Evolutionary conservation across 2,797 vertebrate species (phyloP).

Genomic region (Sphenopsis melanotis): DNA sequence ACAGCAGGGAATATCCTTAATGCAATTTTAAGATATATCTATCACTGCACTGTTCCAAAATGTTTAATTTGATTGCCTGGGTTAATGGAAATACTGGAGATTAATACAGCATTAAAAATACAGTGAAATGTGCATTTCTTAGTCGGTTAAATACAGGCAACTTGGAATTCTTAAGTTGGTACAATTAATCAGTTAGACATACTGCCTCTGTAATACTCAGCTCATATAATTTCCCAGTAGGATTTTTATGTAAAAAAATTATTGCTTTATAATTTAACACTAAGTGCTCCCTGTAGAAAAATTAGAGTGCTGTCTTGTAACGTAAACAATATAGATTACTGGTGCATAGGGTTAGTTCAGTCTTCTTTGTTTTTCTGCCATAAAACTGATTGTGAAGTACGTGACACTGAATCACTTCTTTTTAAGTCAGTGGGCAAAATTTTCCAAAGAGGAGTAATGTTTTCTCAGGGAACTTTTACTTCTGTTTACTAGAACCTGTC

Average conservation of each 20-base stretch:
- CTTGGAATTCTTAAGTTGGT: conserved; percentile 41
- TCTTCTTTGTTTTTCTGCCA: neutral
- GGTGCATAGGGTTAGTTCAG: neutral
- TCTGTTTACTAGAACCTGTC: neutral
- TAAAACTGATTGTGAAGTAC: neutral
- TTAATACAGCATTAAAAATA: conserved; percentile 63
- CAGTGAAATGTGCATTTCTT: conserved; percentile 39
- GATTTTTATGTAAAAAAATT: conserved; percentile 56
- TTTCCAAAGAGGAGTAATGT: neutral
- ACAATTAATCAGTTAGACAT: conserved; percentile 59
- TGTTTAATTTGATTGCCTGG: conserved; percentile 56
- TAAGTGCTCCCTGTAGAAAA: conserved; percentile 57
- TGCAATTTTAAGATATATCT: conserved; percentile 2
- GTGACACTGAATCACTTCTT: neutral
- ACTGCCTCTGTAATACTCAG: conserved; percentile 22
- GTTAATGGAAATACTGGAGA: conserved; percentile 36
- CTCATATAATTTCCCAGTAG: conserved; percentile 32
- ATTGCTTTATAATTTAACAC: conserved; percentile 44
- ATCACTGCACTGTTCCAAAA: conserved; percentile 5
- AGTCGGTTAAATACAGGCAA: neutral
- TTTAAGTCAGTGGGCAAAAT: neutral
- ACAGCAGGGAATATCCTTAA: neutral
- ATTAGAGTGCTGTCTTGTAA: neutral
- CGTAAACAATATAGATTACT: conserved; percentile 3
- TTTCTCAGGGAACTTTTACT: neutral